Percentiles rank a stretch among this genome's conserved stretches.
phyloP scores from a whole-genome alignment of 2,888 invertebrate genomes.

The Autographa gamma region DNA sequence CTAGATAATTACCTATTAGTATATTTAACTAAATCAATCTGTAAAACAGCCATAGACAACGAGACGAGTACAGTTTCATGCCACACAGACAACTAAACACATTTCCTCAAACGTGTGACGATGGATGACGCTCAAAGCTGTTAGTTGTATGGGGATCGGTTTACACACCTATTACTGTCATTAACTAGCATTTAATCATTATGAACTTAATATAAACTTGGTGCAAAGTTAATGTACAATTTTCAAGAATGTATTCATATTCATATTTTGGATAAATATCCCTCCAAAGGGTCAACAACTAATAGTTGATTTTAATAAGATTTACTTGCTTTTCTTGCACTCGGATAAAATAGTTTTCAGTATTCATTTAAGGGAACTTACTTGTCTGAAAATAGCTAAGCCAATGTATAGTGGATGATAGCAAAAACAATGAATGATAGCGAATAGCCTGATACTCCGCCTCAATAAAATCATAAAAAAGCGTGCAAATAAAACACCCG shows the following conservation, averaged over 20 bases:
- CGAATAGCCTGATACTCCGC: background rate
- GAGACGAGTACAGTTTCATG: slow-evolving; percentile 31
- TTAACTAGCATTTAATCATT: background rate
- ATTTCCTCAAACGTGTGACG: slow-evolving; percentile 41
- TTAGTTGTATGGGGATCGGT: slow-evolving; percentile 44
- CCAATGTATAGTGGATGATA: background rate
- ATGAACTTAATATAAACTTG: too few species aligned
- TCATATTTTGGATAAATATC: too few species aligned
- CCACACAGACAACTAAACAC: slow-evolving; percentile 54
- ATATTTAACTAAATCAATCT: background rate
- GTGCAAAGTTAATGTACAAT: too few species aligned
- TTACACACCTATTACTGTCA: background rate
- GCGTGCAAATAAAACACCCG: slow-evolving; percentile 39
- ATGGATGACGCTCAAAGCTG: slow-evolving; percentile 43
- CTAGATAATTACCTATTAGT: too few species aligned
- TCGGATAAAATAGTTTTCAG: too few species aligned
- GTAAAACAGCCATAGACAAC: background rate
- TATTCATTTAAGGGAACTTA: too few species aligned
- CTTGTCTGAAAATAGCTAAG: too few species aligned
- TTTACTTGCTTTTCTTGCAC: too few species aligned
- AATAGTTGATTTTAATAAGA: too few species aligned
- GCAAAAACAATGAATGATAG: background rate
- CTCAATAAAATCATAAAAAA: slow-evolving; percentile 4
- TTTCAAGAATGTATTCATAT: too few species aligned
- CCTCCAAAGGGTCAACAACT: too few species aligned